Evolutionary conservation across 2,888 invertebrate genomes (phyloP), one percentile per base, ranked within the genome.

Genomic region (Hemistola chrysoprasaria): DNA sequence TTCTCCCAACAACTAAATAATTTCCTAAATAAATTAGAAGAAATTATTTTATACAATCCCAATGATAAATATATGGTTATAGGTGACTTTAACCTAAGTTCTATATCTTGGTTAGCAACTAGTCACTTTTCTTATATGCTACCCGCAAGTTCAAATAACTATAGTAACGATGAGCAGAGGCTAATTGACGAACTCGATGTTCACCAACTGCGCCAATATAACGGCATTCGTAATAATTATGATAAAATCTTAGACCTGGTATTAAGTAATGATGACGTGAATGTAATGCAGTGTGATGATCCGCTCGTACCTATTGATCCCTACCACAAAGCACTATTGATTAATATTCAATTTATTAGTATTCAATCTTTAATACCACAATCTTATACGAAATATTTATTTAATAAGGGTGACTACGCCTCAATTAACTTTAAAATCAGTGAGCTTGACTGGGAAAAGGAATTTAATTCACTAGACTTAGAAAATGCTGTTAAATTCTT

Each of bases 181-280:
- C 5, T 24, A 6, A 8, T 24, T 1, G 32, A 32, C 16, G 32
- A 32, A 5, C 6, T 32, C 11, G 4, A 23, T n/a, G 3, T 11
- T 2, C 2, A 8, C 5, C 11, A 24, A 3, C 11, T 32, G 6
- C 23, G 16, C 6, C 32, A 32, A 16, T 32, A 10, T 32, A 32
- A 32, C 23, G n/a, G 8, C 11, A 8, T 32, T 2, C n/a, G 8
- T n/a, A 32, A 32, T 24, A 11, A 24, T 5, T 6, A 24, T 32
- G 32, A 23, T 24, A 24, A 11, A 32, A 8, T 32, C 8, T n/a
- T 32, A 3, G 32, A 32, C 23, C 11, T 32, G n/a, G 24, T 24
- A 0, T 23, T 8, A 8, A 11, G 23, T 6, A 32, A 32, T 8
- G 3, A n/a, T 10, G 23, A 23, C 10, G 7, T 32, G 5, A n/a